Percentiles rank a stretch among this genome's conserved stretches.
These are phyloP conservation scores for Aphidius gifuensis DNA, from an alignment of 1,140 invertebrate species.

Conservation along the genomic window DNA sequence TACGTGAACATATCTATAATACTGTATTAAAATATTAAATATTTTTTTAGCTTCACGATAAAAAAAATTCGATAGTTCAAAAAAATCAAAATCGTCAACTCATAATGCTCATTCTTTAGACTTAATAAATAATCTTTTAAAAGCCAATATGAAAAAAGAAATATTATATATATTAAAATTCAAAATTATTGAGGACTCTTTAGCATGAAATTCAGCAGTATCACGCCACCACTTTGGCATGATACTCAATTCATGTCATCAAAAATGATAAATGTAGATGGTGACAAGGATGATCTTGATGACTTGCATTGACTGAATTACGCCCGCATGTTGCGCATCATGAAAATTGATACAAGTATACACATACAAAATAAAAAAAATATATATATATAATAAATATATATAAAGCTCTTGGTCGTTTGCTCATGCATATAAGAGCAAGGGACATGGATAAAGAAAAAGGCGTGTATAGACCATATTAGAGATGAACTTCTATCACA, in stretches of 20 bases:
- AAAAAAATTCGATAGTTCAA: too few relatives aligned
- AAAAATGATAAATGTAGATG: conserved; percentile 36
- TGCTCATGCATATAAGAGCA: conserved; percentile 1
- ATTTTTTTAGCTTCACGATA: too few relatives aligned
- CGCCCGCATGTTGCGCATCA: conserved; percentile 40
- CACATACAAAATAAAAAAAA: too few relatives aligned
- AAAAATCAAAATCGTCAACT: too few relatives aligned
- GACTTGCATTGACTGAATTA: conserved; percentile 47
- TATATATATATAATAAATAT: conserved; percentile 18
- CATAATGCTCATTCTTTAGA: too few relatives aligned
- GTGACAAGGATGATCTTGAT: conserved; percentile 38
- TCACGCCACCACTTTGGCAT: conserved; percentile 41
- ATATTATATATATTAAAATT: conserved; percentile 1
- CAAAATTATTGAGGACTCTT: conserved; percentile 19
- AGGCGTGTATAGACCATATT: conserved; percentile 14
- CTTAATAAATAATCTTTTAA: too few relatives aligned
- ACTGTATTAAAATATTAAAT: conserved; percentile 24
- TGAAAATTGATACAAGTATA: conserved; percentile 4
- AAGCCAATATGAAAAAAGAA: not conserved
- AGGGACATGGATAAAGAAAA: conserved; percentile 13
- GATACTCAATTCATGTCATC: conserved; percentile 39
- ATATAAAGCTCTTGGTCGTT: conserved; percentile 25
- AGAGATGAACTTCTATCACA: conserved; percentile 29
- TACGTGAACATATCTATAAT: conserved; percentile 42
- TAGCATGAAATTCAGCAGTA: conserved; percentile 41